Evolutionary conservation across 2,888 invertebrate genomes (phyloP), one percentile per base, ranked within the genome.

Genomic region (Melieria picta): DNA sequence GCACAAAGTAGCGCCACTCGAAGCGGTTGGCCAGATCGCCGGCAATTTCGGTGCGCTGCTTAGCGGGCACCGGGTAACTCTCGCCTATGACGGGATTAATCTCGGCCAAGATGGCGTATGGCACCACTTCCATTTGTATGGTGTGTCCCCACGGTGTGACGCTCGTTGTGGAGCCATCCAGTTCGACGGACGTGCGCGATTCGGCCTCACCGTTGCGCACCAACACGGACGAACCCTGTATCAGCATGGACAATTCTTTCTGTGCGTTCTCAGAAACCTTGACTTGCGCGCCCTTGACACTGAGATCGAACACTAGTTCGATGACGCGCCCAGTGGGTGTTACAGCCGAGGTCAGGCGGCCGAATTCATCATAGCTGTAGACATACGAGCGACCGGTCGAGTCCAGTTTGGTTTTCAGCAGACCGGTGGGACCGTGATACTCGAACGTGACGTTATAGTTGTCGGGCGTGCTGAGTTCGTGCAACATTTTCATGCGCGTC

Each of bases 301-400:
- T 96, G n/a, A 97, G 88, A 86, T 97, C 96, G 82, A 96, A 97
- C 4, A 93, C 92, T 0, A 97, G 87, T 74, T 93, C 93, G 68
- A 97, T 95, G 16, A 96, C 93, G 87, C 96, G 93, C 6, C 98
- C 98, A n/a, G 97, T 98, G 0, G 98, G 98, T 6, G 96, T 96
- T 0, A 97, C 94, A 1, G 97, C 96, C 10, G 94, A 93, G 3
- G 94, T 95, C 1, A 98, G 88, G 71, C 98, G 91, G 3, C 98
- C 98, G 82, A 97, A 97, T 83, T 95, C 95, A 82, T 98, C 97
- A 81, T 98, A 98, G 82, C 95, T 94, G 85, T 98, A 98, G 30
- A 96, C 94, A 83, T 95, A 95, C 78, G 95, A 95, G 76, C 96
- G 89, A 2, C 96, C 96, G 3, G 95, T 95, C 74, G 95, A 94